Evolutionary conservation across 2,888 invertebrate species (phyloP), one percentile per base, ranked within the genome.

Genomic region (Drosophila lutescens): DNA sequence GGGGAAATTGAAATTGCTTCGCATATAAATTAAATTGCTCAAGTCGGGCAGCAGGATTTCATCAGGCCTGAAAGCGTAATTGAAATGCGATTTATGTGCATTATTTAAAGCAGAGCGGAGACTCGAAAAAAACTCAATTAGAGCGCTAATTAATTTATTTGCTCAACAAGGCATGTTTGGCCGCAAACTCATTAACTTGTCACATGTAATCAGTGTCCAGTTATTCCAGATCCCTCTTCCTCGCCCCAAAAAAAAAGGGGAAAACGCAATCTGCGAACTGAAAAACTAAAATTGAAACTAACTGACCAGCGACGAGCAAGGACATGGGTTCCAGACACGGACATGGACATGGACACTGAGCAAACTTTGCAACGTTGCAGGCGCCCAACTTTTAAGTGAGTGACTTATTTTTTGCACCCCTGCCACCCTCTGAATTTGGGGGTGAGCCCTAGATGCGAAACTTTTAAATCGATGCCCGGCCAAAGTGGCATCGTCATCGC

Each of bases 141-240:
- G 86, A 83, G 84, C 81, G 65, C 86, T 86, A 83, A 83, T 88
- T 88, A 83, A 83, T 83, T 83, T 88, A 83, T 83, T 83, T 83
- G 84, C 80, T 80, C 84, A 83, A 88, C 88, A 88, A 77, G 72
- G 88, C 86, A 77, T 86, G 88, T 88, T 86, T 87, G 79, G 79
- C 82, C 88, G 74, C 85, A 85, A 89, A 85, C 85, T 85, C 85
- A 85, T 85, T 85, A 89, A 85, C 72, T 87, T 85, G 85, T 85
- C 85, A 85, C 89, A 89, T 86, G 74, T 85, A 89, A 85, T 85
- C 89, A 85, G 85, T 79, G 87, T 69, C 70, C 69, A 67, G 68
- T 74, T 71, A 73, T 86, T 65, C 54, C 59, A 74, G 56, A 59
- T 26, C 26, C 40, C 23, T 51, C 30, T 36, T 34, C 20, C 9